Percentiles rank a stretch among this genome's conserved stretches.
Conservation (phyloP, 2,888 invertebrate genomes). For the Stratiomys singularior region DNA sequence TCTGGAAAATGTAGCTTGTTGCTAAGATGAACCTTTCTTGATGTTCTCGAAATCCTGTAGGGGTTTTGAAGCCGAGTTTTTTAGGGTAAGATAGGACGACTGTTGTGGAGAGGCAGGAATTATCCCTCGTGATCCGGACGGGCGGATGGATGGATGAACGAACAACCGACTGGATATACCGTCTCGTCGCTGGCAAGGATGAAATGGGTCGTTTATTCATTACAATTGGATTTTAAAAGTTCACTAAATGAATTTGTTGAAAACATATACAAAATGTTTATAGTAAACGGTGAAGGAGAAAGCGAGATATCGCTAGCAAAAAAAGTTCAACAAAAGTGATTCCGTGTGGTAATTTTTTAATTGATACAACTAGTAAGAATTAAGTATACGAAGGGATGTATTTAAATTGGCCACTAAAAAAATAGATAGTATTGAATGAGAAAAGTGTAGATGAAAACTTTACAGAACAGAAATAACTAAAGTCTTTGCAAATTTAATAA, state of each 20-base stretch:
- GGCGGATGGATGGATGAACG: neutral
- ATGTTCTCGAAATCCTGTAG: neutral
- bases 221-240: constrained; percentile 6
- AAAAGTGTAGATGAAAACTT: too few relatives aligned
- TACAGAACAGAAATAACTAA: too few relatives aligned
- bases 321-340: neutral
- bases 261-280: neutral
- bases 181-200: neutral
- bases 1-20: constrained; percentile 26
- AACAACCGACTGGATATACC: too few relatives aligned
- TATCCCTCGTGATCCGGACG: neutral
- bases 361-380: too few relatives aligned
- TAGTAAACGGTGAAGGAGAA: neutral
- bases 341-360: neutral
- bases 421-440: too few relatives aligned
- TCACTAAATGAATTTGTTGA: constrained; percentile 9
- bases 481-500: too few relatives aligned
- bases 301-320: too few relatives aligned
- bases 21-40: constrained; percentile 19
- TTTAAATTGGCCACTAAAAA: too few relatives aligned
- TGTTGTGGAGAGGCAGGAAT: too few relatives aligned
- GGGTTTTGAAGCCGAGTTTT: neutral
- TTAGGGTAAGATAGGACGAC: too few relatives aligned
- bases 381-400: too few relatives aligned
- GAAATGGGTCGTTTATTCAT: constrained; percentile 11